These are phyloP conservation scores for Calcarius lapponicus DNA, from an alignment of 2,797 vertebrate species.

Conservation along the genomic window DNA sequence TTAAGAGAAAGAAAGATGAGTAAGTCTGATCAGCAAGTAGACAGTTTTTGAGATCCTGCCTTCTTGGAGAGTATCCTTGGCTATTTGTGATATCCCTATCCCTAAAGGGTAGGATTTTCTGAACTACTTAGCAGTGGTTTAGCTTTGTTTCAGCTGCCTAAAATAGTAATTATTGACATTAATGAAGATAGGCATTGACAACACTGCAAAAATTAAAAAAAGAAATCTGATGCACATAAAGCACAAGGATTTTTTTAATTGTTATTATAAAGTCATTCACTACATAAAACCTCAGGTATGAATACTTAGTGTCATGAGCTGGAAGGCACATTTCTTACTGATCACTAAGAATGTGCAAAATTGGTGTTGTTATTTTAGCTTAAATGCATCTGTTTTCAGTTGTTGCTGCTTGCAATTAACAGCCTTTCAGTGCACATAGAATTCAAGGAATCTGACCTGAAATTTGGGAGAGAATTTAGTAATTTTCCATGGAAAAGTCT, in stretches of 20 bases:
- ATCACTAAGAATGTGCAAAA: neutral
- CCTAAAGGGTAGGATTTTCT: neutral
- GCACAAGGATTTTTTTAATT: neutral
- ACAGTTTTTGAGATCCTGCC: neutral
- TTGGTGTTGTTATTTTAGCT: neutral
- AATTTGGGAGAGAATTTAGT: neutral
- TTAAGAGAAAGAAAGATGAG: neutral
- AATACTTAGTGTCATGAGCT: neutral
- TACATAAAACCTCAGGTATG: neutral
- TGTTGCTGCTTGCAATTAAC: neutral
- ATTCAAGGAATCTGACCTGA: neutral
- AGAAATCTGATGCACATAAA: neutral
- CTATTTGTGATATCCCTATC: neutral
- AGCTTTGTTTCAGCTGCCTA: neutral
- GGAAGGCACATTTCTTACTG: neutral
- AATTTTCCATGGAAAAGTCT: neutral
- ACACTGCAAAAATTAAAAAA: neutral
- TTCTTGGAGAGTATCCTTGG: neutral
- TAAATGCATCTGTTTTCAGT: neutral
- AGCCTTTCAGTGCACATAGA: neutral
- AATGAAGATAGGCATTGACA: neutral
- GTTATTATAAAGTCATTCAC: neutral
- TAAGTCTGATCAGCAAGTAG: neutral
- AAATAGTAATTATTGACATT: neutral
- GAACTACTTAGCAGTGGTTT: neutral